These are phyloP conservation scores for Rapana venosa DNA, from an alignment of 2,888 invertebrate species.

Conservation along the genomic window DNA sequence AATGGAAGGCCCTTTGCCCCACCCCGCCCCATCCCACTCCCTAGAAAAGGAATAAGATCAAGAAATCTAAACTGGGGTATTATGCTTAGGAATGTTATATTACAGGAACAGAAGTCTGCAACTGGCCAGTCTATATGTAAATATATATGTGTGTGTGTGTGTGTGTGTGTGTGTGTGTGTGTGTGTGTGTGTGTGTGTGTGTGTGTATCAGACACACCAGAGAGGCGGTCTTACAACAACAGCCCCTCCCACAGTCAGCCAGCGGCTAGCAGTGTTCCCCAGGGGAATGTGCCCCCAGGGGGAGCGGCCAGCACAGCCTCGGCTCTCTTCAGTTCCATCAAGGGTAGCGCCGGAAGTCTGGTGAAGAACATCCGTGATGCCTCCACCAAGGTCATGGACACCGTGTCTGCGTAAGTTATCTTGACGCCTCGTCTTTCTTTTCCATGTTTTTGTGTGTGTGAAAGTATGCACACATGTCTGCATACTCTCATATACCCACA, in stretches of 20 bases:
- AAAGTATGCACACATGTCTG: background rate
- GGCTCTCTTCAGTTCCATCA: constrained; percentile 86
- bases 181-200: background rate
- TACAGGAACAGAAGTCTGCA: too few species aligned
- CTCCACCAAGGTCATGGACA: constrained; percentile 97
- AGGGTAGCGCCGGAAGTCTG: constrained; percentile 94
- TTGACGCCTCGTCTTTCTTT: background rate
- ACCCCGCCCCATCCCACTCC: too few species aligned
- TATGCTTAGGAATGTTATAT: too few species aligned
- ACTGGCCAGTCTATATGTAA: too few species aligned
- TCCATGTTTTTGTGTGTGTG: background rate
- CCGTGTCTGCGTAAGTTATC: constrained; percentile 82
- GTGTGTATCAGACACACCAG: constrained; percentile 48
- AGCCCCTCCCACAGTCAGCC: constrained; percentile 38
- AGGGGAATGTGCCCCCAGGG: constrained; percentile 15
- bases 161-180: constrained; percentile 8
- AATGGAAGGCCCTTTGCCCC: too few species aligned
- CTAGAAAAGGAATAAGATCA: too few species aligned
- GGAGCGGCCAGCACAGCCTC: constrained; percentile 54
- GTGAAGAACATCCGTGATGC: constrained; percentile 96
- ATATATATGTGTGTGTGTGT: background rate
- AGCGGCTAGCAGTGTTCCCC: constrained; percentile 26
- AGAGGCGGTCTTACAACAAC: constrained; percentile 43
- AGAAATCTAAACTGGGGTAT: too few species aligned
- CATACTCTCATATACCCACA: background rate